These are phyloP conservation scores for Oscheius sp. DNA, from an alignment of 1,140 invertebrate genomes.

Conservation along the genomic window DNA sequence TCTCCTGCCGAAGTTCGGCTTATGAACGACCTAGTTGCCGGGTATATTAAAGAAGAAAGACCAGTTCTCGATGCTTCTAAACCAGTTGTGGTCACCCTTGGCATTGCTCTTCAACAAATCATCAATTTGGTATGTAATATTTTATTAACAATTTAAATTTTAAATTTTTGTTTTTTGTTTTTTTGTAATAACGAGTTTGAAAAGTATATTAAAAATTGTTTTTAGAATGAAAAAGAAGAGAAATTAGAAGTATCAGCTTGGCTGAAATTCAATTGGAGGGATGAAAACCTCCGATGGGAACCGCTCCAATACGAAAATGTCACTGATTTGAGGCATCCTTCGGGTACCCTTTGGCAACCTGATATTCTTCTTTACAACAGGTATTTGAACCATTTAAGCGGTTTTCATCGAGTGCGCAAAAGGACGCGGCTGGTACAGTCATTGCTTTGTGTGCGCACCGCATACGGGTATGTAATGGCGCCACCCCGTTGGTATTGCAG, in stretches of 20 bases:
- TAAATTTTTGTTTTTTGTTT: no score
- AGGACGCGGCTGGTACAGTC: no score
- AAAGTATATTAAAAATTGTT: background rate
- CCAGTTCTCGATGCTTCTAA: constrained; percentile 94
- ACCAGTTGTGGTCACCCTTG: constrained; percentile 89
- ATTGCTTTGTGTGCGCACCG: no score
- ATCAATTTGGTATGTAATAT: constrained; percentile 84
- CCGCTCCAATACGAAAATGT: constrained; percentile 49
- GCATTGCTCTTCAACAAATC: constrained; percentile 97
- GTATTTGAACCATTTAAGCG: no score
- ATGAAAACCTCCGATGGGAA: constrained; percentile 53
- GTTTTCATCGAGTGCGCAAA: no score
- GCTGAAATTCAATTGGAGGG: constrained; percentile 49
- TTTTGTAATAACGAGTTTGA: no score
- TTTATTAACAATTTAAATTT: background rate
- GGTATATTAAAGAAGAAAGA: constrained; percentile 68
- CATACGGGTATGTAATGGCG: no score
- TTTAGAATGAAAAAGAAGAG: constrained; percentile 51
- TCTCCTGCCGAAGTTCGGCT: constrained; percentile 39
- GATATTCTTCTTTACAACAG: constrained; percentile 54
- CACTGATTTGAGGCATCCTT: constrained; percentile 44
- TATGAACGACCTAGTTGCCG: constrained; percentile 38
- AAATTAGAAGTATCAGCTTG: constrained; percentile 50
- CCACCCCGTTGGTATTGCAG: no score
- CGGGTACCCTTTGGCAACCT: constrained; percentile 46